phyloP scores from a whole-genome alignment of 2,888 invertebrate genomes.

The Aporophyla lueneburgensis region DNA sequence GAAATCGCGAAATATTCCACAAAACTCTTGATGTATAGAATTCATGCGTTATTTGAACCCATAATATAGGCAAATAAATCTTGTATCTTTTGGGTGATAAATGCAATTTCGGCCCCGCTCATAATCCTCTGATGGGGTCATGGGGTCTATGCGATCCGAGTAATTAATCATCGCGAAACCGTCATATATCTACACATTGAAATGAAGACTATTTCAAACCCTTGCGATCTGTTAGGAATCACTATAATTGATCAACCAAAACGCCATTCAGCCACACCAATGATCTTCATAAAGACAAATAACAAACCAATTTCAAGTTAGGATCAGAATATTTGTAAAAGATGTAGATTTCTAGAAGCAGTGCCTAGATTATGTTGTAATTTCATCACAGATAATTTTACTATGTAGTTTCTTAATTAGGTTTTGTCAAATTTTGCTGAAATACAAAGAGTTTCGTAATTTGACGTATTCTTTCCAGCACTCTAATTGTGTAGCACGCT shows the following conservation, averaged over 20 bases:
- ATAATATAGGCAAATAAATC: neutral
- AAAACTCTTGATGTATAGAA: neutral
- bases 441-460: too few relatives aligned
- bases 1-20: neutral
- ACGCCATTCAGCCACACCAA: neutral
- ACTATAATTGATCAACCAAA: neutral
- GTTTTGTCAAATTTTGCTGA: too few relatives aligned
- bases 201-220: too few relatives aligned
- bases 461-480: too few relatives aligned
- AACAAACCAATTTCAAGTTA: neutral
- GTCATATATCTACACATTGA: neutral
- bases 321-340: neutral
- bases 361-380: neutral
- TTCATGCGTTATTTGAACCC: neutral
- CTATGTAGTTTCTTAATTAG: neutral
- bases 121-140: conserved; percentile 18
- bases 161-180: conserved; percentile 5
- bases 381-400: neutral
- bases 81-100: conserved; percentile 2
- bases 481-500: too few relatives aligned
- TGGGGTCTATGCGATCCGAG: neutral
- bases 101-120: neutral
- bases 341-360: neutral
- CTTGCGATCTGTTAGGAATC: neutral
- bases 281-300: neutral